Base-by-base conservation (phyloP, 2,888 invertebrate genomes). In the Drosophila neoperkinsi region DNA sequence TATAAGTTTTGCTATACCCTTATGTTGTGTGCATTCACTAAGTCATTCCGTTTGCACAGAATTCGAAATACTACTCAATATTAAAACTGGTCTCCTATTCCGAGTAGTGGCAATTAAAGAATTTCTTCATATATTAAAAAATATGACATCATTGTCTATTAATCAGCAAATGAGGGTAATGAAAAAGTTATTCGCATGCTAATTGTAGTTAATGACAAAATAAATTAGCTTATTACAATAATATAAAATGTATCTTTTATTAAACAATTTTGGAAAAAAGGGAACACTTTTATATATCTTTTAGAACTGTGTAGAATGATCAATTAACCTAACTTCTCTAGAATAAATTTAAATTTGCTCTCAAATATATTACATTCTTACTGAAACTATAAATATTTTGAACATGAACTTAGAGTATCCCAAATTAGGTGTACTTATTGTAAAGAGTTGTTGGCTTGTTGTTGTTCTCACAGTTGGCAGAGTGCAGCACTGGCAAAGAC, bases 1-100 rank as follows among this genome's bases (percentile, higher is more conserved):
- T 84, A 88, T 85, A 86, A 82, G 89, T 88, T 86, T 66, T 36
- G 16, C 3, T 5, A 56, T 72, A 63, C 81, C 4, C 78, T 71
- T 16, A 10, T 0, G 0, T 13, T 3, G 21, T 5, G 28, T 25
- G 3, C 4, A 1, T 34, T n/a, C 4, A 21, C 46, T 53, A 10
- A 0, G 31, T 0, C 0, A n/a, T 1, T 6, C n/a, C 11, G 34
- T 36, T 46, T 46, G 63, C 2, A 0, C 21, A 10, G 6, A 5
- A 11, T 0, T 10, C 4, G 3, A 46, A 31, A 31, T 43, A 2
- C 0, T 13, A 0, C 1, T 16, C 25, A 36, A 3, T 55, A 2
- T 7, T 18, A 11, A 4, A 21, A 28, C 28, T 55, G 28, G 1
- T n/a, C 25, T 30, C 11, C 43, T 43, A 1, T 25, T 9, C 16